Percentiles rank a stretch among this genome's conserved stretches.
Conservation (phyloP, 2,797 vertebrate genomes). For the Aplochiton taeniatus region DNA sequence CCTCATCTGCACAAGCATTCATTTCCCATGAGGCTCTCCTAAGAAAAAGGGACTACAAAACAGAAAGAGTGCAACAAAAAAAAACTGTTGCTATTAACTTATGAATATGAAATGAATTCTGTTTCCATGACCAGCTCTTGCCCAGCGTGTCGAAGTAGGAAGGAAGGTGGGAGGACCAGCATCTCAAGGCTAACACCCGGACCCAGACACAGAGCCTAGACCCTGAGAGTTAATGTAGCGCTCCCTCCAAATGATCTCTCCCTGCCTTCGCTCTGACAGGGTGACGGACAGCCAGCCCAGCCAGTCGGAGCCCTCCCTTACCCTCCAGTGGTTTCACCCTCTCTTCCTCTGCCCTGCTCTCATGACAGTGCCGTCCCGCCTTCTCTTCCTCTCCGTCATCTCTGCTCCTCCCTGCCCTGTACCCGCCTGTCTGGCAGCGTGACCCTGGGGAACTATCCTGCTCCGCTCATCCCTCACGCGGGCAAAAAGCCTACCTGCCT, state of each 20-base stretch:
- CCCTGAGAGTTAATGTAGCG: constrained; percentile 67
- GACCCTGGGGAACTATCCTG: not conserved
- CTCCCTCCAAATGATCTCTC: constrained; percentile 53
- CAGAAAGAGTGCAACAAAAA: too few relatives aligned
- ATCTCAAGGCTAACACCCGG: constrained; percentile 15
- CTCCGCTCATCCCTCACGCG: constrained; percentile 53
- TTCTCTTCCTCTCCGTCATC: constrained; percentile 3
- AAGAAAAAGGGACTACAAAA: too few relatives aligned
- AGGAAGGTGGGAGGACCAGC: constrained; percentile 2
- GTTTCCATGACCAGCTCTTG: too few relatives aligned
- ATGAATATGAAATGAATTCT: too few relatives aligned
- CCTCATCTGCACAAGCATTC: too few relatives aligned
- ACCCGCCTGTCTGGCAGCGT: constrained; percentile 1
- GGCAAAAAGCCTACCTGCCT: constrained; percentile 55
- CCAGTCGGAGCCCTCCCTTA: not conserved
- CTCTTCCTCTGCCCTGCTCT: not conserved
- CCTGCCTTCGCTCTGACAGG: constrained; percentile 46
- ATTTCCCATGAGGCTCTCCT: too few relatives aligned
- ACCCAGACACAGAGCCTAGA: constrained; percentile 37
- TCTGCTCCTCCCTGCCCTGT: constrained; percentile 18
- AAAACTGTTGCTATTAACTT: too few relatives aligned
- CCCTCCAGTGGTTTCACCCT: not conserved
- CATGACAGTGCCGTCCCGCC: not conserved
- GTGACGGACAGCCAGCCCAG: constrained; percentile 33
- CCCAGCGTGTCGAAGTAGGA: too few relatives aligned